Evolutionary conservation across 2,113 vertebrate genomes (phyloP).

Genomic region (Alethe diademata): DNA sequence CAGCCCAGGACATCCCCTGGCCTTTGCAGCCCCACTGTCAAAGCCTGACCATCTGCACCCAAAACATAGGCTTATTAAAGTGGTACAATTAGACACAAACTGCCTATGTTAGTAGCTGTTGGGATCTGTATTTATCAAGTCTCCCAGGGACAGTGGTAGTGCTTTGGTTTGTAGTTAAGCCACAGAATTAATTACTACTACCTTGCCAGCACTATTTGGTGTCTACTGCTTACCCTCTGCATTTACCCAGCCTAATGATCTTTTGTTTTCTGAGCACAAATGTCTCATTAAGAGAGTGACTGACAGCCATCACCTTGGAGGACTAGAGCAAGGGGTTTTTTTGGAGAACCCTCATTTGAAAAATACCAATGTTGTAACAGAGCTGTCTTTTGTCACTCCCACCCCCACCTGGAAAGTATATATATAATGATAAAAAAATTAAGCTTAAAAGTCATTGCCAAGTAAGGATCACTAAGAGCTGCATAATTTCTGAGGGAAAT

Average conservation of each 20-base stretch:
- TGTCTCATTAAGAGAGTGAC: not conserved
- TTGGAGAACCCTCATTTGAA: not conserved
- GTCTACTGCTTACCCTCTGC: not conserved
- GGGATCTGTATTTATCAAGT: not conserved
- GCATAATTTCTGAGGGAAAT: not conserved
- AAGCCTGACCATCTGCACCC: not conserved
- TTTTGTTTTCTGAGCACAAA: not conserved
- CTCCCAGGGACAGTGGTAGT: not conserved
- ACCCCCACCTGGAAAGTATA: fast-evolving
- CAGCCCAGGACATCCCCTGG: not conserved
- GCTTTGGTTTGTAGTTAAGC: not conserved
- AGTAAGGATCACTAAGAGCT: not conserved
- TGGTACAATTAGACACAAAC: not conserved
- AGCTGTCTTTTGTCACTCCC: fast-evolving
- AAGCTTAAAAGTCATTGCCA: not conserved
- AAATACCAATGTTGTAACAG: not conserved
- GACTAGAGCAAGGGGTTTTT: not conserved
- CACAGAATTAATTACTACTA: not conserved
- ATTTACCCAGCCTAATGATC: not conserved
- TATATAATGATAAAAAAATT: not conserved
- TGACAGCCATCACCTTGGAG: not conserved
- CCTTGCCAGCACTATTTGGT: not conserved
- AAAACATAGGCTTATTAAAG: fast-evolving
- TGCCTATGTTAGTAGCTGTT: not conserved
- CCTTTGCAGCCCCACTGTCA: not conserved